Conservation (phyloP, 2,797 vertebrate genomes). For the Acropternis orthonyx region DNA sequence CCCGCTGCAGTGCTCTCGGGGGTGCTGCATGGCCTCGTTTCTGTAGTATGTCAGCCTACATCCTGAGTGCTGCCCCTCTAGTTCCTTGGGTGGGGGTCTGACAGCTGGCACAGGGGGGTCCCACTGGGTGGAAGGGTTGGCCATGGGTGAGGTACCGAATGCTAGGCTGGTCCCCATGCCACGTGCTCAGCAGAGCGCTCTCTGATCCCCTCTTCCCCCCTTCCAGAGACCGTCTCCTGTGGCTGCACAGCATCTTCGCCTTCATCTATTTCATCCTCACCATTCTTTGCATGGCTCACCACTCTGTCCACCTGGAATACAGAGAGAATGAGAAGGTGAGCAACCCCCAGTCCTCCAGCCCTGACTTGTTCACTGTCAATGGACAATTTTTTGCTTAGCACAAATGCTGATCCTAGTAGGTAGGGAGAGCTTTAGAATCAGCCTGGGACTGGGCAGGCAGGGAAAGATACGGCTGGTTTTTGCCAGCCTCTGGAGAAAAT, state of each 20-base stretch:
- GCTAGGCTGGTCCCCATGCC: neutral
- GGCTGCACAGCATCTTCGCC: constrained; percentile 91
- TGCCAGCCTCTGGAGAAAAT: neutral
- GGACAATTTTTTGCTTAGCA: neutral
- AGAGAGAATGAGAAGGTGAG: constrained; percentile 89
- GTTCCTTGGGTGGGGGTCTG: neutral
- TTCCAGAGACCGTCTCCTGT: constrained; percentile 87
- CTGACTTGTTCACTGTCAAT: neutral
- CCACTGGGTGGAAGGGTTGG: neutral
- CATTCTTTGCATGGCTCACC: constrained; percentile 89
- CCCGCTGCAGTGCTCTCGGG: neutral
- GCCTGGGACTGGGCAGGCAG: neutral
- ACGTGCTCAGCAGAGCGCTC: accelerated
- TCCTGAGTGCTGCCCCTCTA: neutral
- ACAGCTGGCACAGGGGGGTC: neutral
- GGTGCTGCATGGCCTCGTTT: neutral
- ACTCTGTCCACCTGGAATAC: constrained; percentile 87
- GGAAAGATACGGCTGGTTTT: neutral
- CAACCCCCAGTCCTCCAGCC: neutral
- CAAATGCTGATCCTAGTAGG: neutral
- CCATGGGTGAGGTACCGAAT: neutral
- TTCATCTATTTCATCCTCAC: constrained; percentile 93
- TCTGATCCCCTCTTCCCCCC: neutral
- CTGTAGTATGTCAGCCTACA: neutral
- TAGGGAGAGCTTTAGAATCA: neutral